A percentile compares a stretch with the other conserved stretches of the same genome.
Evolutionary conservation across 2,113 vertebrate genomes (phyloP).

Genomic region (Laterallus jamaicensis): DNA sequence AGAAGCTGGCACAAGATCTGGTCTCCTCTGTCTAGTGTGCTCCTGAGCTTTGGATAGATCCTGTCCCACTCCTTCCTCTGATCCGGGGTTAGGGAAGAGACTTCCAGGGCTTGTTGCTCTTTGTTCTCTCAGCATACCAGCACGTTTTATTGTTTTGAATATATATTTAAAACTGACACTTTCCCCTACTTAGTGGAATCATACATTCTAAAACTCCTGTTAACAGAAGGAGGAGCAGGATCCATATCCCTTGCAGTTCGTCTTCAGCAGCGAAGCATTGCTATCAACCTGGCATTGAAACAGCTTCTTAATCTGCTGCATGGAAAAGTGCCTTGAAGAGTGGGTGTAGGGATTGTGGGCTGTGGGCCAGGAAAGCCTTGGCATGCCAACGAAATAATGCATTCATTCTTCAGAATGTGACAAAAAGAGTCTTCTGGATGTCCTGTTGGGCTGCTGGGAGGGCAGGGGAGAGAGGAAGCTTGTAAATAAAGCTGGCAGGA

Average conservation of each 20-base stretch:
- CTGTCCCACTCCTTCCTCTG: not conserved
- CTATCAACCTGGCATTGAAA: conserved; percentile 1
- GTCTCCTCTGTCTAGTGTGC: not conserved
- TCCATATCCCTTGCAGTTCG: conserved; percentile 34
- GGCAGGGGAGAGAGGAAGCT: not conserved
- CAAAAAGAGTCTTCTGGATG: conserved; percentile 8
- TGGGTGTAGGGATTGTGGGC: conserved; percentile 23
- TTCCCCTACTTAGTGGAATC: not conserved
- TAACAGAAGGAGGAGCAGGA: conserved; percentile 46
- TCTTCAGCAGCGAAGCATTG: conserved; percentile 12
- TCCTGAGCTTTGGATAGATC: not conserved
- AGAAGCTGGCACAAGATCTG: not conserved
- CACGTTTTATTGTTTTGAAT: not conserved
- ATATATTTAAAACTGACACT: conserved; percentile 16
- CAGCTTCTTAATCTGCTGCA: conserved; percentile 50
- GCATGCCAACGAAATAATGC: conserved; percentile 18
- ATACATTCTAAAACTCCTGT: not conserved
- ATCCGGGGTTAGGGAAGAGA: not conserved
- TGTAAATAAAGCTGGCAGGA: conserved; percentile 18
- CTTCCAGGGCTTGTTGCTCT: not conserved
- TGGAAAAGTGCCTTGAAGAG: conserved; percentile 36
- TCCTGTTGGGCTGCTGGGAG: not conserved
- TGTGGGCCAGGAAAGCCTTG: not conserved
- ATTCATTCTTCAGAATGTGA: conserved; percentile 34
- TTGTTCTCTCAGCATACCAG: not conserved